These are phyloP conservation scores for Ericerus pela DNA, from an alignment of 1,140 invertebrate species.

Conservation along the genomic window DNA sequence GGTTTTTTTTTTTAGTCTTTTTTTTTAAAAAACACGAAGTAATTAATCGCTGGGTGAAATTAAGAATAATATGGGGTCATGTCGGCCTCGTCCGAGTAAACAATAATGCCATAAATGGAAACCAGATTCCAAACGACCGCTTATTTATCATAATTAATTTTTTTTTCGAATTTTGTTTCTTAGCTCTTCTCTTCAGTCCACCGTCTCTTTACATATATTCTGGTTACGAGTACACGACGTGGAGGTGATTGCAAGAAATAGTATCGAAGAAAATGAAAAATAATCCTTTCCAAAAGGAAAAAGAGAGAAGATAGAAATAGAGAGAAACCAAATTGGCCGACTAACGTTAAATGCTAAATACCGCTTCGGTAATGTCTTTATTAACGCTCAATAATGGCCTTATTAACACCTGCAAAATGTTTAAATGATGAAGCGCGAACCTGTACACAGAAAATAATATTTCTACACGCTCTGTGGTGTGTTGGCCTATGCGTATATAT, in stretches of 20 bases:
- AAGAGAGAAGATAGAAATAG: too few species aligned
- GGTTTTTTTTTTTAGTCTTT: too few species aligned
- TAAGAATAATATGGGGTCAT: conserved; percentile 9
- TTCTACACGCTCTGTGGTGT: too few species aligned
- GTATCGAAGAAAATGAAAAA: conserved; percentile 5
- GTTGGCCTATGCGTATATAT: too few species aligned
- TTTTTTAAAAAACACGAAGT: too few species aligned
- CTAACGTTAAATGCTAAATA: conserved; percentile 8
- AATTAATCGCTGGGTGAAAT: neutral
- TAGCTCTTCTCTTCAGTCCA: too few species aligned
- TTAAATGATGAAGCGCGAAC: neutral
- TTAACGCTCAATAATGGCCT: conserved; percentile 7
- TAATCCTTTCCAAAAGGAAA: conserved; percentile 7
- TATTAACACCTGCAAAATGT: conserved; percentile 7
- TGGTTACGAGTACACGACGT: neutral
- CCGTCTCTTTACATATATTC: too few species aligned
- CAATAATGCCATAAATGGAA: conserved; percentile 10
- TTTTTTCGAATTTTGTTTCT: too few species aligned
- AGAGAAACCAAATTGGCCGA: neutral
- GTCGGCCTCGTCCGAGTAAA: conserved; percentile 8
- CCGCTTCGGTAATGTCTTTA: conserved; percentile 9
- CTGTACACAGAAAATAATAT: too few species aligned
- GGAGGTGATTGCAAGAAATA: neutral
- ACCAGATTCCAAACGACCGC: conserved; percentile 2
- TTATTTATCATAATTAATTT: conserved; percentile 10